A percentile compares a stretch with the other conserved stretches of the same genome.
Conservation (phyloP, 2,888 invertebrate species). For the Plagiodera versicolora region DNA sequence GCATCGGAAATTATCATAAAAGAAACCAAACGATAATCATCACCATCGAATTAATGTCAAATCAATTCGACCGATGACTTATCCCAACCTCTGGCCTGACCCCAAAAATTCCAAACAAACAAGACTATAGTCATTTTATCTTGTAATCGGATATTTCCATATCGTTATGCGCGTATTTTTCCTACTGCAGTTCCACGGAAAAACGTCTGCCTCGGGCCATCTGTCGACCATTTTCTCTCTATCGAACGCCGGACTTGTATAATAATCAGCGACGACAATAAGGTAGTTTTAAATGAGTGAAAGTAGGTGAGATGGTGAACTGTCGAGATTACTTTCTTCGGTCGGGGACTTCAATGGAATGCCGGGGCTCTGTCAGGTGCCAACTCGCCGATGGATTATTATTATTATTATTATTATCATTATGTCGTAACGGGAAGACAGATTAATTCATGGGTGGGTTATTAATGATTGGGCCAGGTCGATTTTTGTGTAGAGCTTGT, state of each 20-base stretch:
- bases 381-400: too few relatives aligned
- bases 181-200: not conserved
- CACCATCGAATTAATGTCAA: not conserved
- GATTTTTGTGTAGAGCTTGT: too few relatives aligned
- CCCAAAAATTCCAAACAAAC: not conserved
- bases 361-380: constrained; percentile 3
- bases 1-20: too few relatives aligned
- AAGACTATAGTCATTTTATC: too few relatives aligned
- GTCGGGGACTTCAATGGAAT: constrained; percentile 13
- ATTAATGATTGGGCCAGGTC: not conserved
- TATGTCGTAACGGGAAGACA: constrained; percentile 9
- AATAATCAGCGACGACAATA: constrained; percentile 9
- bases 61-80: not conserved
- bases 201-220: not conserved
- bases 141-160: not conserved
- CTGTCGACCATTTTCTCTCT: constrained; percentile 3
- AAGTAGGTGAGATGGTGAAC: constrained; percentile 8
- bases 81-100: not conserved
- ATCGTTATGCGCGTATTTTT: not conserved
- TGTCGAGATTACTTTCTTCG: constrained; percentile 7
- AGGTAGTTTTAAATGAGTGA: constrained; percentile 9
- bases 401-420: too few relatives aligned
- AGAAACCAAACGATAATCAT: too few relatives aligned
- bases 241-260: not conserved
- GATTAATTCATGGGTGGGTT: not conserved